A percentile compares a stretch with the other conserved stretches of the same genome.
phyloP scores from a whole-genome alignment of 2,888 invertebrate species.

The Calephelis perditalis region DNA sequence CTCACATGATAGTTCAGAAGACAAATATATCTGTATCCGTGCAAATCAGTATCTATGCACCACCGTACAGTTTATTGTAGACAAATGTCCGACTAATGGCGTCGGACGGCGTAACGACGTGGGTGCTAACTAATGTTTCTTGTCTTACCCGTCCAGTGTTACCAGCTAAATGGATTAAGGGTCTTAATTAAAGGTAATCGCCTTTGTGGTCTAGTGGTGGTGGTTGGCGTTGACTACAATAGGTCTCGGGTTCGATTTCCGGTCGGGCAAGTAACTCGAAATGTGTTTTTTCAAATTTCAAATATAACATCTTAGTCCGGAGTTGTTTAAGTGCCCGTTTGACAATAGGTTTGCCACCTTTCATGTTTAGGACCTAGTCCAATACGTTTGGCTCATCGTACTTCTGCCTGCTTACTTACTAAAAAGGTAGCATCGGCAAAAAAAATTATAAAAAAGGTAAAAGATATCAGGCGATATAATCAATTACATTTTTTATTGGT shows the following conservation, averaged over 20 bases:
- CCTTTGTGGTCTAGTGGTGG: too few relatives aligned
- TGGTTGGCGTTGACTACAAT: not conserved
- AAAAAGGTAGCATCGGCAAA: too few relatives aligned
- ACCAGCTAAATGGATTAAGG: conserved; percentile 9
- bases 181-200: conserved; percentile 3
- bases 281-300: not conserved
- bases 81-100: conserved; percentile 22
- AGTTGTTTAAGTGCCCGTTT: not conserved
- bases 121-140: conserved; percentile 19
- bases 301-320: too few relatives aligned
- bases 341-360: not conserved
- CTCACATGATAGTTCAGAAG: conserved; percentile 10
- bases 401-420: too few relatives aligned
- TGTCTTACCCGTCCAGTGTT: conserved; percentile 14
- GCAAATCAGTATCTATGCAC: conserved; percentile 9
- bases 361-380: not conserved
- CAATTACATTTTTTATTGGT: too few relatives aligned
- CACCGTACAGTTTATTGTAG: conserved; percentile 15
- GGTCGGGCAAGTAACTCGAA: not conserved
- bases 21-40: conserved; percentile 7
- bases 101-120: conserved; percentile 20
- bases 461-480: too few relatives aligned
- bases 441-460: too few relatives aligned
- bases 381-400: too few relatives aligned
- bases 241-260: not conserved